Conservation (phyloP, 2,797 vertebrate genomes). For the Crypturellus tataupa region DNA sequence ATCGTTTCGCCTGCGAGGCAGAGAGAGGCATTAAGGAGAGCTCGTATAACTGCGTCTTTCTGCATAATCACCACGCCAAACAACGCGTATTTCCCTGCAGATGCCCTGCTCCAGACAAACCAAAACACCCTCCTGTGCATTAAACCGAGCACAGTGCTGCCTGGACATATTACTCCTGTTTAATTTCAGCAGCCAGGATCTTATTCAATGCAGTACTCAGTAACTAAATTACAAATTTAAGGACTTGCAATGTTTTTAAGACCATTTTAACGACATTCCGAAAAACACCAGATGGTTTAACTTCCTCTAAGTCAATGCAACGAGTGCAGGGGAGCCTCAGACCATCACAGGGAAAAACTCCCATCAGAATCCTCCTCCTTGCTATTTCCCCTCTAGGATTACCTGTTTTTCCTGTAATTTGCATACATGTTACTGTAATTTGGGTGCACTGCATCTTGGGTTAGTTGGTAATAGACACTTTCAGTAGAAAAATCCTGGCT, state of each 20-base stretch:
- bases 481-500: neutral
- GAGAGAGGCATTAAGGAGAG: fast-evolving
- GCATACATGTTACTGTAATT: neutral
- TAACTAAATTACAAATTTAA: neutral
- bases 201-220: neutral
- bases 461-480: neutral
- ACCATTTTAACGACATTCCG: neutral
- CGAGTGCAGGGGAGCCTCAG: neutral
- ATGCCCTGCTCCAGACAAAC: neutral
- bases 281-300: neutral
- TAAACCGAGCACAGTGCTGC: neutral
- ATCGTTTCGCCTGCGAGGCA: slow-evolving; percentile 90
- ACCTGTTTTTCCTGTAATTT: neutral
- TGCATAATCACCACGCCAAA: neutral
- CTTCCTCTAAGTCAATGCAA: neutral
- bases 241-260: neutral
- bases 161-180: neutral
- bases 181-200: neutral
- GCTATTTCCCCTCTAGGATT: neutral
- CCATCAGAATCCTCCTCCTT: neutral
- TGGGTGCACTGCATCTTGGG: neutral
- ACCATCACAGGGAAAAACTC: neutral
- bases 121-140: neutral
- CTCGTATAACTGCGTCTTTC: no score
- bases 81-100: no score